Evolutionary conservation across 2,797 vertebrate species (phyloP), one percentile per base, ranked within the genome.

Genomic region (Emys orbicularis): DNA sequence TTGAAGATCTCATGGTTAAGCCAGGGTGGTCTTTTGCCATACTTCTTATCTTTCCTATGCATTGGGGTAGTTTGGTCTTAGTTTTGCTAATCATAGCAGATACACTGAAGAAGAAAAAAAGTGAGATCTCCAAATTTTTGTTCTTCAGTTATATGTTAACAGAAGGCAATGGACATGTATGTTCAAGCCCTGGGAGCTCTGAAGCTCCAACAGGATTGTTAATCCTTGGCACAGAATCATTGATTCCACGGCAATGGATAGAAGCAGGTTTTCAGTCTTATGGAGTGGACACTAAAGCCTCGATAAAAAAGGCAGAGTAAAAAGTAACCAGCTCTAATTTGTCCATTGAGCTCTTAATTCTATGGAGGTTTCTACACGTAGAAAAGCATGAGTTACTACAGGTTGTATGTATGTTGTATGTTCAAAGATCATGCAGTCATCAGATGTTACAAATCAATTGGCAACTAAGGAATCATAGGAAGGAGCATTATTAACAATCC

Each of bases 111-210:
- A n/a, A 65, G 34, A 65, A 59, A 59, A n/a, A 9, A 65, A 34
- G 16, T 65, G 16, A 65, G 34, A n/a, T 65, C 61, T 18, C 61
- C 61, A 65, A 19, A 65, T 34, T 65, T 65, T 19, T n/a, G 16
- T 61, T 65, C 34, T n/a, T 19, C 6, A 65, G 34, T n/a, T 65
- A 8, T n/a, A n/a, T n/a, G 9, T 68, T 83, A 49, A 59, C 0
- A 92, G 31, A 95, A 81, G 44, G 16, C 86, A 96, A 84, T 50
- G 0, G 87, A 87, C 5, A 79, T 0, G 0, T 88, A 94, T 90
- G 5, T 74, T 0, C 44, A 86, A 52, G 44, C 41, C 41, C 37
- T 90, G 49, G 11, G 79, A 83, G 79, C 16, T 5, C 1, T 59
- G 54, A 92, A 76, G 37, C 7, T 65, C 76, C 83, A 34, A 10